Evolutionary conservation across 1,140 invertebrate genomes (phyloP).

Genomic region (Epicauta chinensis): DNA sequence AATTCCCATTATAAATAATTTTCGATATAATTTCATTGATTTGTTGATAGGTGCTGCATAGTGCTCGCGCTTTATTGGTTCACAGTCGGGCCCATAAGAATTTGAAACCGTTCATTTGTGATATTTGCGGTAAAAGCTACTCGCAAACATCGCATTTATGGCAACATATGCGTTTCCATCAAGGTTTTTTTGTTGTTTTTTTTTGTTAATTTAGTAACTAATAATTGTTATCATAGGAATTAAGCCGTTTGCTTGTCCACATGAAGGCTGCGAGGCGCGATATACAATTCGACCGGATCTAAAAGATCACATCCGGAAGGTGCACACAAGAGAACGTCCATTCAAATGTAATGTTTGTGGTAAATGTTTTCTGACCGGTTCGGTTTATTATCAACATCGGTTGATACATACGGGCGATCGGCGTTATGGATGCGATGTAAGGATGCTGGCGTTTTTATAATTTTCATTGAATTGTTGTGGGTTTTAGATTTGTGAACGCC

Average conservation of each 20-base stretch:
- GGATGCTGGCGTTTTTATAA: too few species aligned
- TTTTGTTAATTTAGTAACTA: conserved; percentile 12
- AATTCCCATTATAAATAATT: conserved; percentile 27
- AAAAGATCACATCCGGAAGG: conserved; percentile 60
- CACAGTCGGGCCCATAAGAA: conserved; percentile 46
- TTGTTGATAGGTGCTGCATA: conserved; percentile 39
- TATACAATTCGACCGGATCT: conserved; percentile 61
- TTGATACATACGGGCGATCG: conserved; percentile 75
- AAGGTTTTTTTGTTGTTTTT: conserved; percentile 37
- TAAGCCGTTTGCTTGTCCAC: conserved; percentile 53
- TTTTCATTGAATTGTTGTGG: background rate
- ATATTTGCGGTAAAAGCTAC: conserved; percentile 53
- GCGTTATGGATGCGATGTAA: conserved; percentile 65
- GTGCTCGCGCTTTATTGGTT: conserved; percentile 41
- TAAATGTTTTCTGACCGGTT: conserved; percentile 66
- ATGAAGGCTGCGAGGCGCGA: conserved; percentile 53
- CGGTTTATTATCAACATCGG: conserved; percentile 65
- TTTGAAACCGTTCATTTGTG: conserved; percentile 51
- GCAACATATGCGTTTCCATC: conserved; percentile 55
- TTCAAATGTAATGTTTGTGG: conserved; percentile 64
- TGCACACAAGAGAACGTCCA: conserved; percentile 61
- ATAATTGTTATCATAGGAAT: too few species aligned
- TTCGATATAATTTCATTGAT: conserved; percentile 8
- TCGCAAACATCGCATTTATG: conserved; percentile 56
- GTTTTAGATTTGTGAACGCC: conserved; percentile 47